Percentiles rank a stretch among this genome's conserved stretches.
Conservation (phyloP, 2,113 vertebrate species). For the Ascaphus truei region DNA sequence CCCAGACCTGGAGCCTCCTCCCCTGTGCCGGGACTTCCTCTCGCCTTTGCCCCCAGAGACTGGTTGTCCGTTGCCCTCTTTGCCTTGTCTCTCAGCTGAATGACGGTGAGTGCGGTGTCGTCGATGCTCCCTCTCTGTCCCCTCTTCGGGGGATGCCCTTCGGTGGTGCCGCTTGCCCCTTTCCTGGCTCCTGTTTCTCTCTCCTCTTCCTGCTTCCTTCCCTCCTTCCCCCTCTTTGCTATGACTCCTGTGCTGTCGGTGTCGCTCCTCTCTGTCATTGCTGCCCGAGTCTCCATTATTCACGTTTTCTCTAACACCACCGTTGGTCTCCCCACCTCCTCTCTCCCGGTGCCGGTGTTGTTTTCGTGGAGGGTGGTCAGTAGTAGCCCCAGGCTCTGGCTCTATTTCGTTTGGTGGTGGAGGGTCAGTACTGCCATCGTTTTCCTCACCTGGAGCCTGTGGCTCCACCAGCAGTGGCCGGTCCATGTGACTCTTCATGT, state of each 20-base stretch:
- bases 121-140: conserved; percentile 69
- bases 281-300: conserved; percentile 45
- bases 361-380: conserved; percentile 47
- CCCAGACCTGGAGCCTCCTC: conserved; percentile 58
- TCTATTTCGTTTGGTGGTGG: conserved; percentile 21
- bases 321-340: conserved; percentile 50
- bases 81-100: conserved; percentile 58
- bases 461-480: conserved; percentile 85
- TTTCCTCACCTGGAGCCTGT: conserved; percentile 41
- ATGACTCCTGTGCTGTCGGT: conserved; percentile 73
- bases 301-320: neutral
- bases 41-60: conserved; percentile 56
- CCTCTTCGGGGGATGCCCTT: conserved; percentile 74
- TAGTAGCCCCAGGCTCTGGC: conserved; percentile 34
- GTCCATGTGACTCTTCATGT: conserved; percentile 91
- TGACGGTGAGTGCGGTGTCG: conserved; percentile 71
- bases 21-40: conserved; percentile 69
- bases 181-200: conserved; percentile 67
- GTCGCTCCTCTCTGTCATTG: conserved; percentile 59
- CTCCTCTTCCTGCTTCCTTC: conserved; percentile 65
- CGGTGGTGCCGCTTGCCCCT: conserved; percentile 75
- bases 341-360: conserved; percentile 74
- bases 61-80: conserved; percentile 68
- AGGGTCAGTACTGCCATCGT: conserved; percentile 53
- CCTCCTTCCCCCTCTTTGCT: conserved; percentile 72